Evolutionary conservation across 2,797 vertebrate species (phyloP).

Genomic region (Pangasius krempfi): DNA sequence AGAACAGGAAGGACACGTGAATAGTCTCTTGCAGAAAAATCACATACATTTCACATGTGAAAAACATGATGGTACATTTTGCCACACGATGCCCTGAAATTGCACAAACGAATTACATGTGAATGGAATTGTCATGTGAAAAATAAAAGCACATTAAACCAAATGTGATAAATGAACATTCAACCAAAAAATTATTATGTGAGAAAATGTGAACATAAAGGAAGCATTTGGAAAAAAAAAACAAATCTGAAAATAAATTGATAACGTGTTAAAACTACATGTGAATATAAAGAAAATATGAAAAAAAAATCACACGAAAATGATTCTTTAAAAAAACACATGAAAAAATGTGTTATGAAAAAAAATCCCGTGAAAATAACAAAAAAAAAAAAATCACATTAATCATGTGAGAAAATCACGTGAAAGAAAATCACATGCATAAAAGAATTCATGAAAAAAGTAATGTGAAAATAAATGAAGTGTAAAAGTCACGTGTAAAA

Average conservation of each 20-base stretch:
- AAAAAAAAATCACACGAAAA: background rate
- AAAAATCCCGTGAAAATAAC: background rate
- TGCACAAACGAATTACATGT: background rate
- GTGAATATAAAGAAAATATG: background rate
- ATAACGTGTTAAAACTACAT: background rate
- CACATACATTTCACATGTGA: background rate
- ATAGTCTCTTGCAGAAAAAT: background rate
- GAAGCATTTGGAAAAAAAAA: too few species aligned
- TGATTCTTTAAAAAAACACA: background rate
- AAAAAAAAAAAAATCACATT: background rate
- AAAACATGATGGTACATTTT: background rate
- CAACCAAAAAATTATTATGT: background rate
- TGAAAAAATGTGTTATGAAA: background rate
- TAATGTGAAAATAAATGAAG: background rate
- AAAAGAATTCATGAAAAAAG: background rate
- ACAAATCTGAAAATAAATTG: background rate
- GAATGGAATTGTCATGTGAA: background rate
- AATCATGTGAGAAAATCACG: background rate
- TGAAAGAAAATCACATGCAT: background rate
- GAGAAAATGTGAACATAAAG: background rate
- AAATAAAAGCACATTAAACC: background rate
- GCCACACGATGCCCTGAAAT: background rate
- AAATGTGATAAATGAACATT: background rate
- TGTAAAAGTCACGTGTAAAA: background rate
- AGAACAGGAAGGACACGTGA: slow-evolving; percentile 6